A percentile compares a stretch with the other conserved stretches of the same genome.
phyloP scores from a whole-genome alignment of 2,888 invertebrate genomes.

The Rhamnusium bicolor region DNA sequence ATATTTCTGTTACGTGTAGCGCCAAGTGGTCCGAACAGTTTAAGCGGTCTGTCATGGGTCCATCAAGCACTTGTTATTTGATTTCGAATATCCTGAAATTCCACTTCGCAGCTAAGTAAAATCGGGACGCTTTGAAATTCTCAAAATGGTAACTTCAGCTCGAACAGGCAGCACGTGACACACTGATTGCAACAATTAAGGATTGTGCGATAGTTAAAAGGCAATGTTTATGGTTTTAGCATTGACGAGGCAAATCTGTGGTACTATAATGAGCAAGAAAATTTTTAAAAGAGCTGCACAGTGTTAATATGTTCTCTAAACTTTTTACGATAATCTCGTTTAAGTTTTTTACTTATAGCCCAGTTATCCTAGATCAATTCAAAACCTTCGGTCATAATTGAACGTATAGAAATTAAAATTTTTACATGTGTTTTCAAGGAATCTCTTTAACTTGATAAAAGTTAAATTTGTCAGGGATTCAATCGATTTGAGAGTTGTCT shows the following conservation, averaged over 20 bases:
- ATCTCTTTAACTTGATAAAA: too few species aligned
- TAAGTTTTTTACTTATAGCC: too few species aligned
- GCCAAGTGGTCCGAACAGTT: constrained; percentile 28
- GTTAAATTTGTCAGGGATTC: too few species aligned
- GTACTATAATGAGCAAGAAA: not conserved
- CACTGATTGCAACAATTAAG: constrained; percentile 42
- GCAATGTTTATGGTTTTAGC: not conserved
- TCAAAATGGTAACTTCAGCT: constrained; percentile 42
- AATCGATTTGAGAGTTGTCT: too few species aligned
- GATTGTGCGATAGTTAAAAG: not conserved
- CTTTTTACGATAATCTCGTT: too few species aligned
- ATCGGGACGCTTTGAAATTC: constrained; percentile 49
- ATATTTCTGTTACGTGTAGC: constrained; percentile 32
- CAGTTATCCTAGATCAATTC: too few species aligned
- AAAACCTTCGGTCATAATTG: too few species aligned
- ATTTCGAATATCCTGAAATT: constrained; percentile 50
- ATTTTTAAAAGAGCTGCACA: too few species aligned
- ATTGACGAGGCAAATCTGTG: not conserved
- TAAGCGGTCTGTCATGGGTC: constrained; percentile 32
- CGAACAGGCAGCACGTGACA: constrained; percentile 46
- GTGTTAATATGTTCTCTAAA: too few species aligned
- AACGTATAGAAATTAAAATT: too few species aligned
- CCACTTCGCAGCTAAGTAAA: constrained; percentile 46
- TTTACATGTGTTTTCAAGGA: too few species aligned
- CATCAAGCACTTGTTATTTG: constrained; percentile 38